Evolutionary conservation across 1,140 invertebrate genomes (phyloP), one percentile per base, ranked within the genome.

Genomic region (Stegodyphus dumicola): DNA sequence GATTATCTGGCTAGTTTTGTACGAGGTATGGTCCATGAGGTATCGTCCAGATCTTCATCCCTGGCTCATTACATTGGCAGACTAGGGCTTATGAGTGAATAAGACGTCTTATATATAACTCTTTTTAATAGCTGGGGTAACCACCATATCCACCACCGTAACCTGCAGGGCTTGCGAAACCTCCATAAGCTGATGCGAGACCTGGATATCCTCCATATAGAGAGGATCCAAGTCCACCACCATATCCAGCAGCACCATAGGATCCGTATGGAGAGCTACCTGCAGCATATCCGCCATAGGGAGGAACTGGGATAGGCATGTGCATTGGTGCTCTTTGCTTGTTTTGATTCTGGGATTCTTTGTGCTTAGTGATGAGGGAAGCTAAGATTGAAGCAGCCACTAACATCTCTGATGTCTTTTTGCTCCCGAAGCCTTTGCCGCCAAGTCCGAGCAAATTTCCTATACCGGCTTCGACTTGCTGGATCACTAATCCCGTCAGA

Each of bases 131-230:
- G 51, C 48, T n/a, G n/a, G 80, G 73, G 18, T 84, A 84, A 54
- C 81, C 81, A 56, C 73, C 81, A 60, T 84, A 84, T 76, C 73
- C 81, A 17, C 81, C 81, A 75, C 52, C 48, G 54, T 60, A 53
- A 49, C 73, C 81, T 18, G 73, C 73, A 11, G 60, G 17, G 17
- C 77, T 78, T 5, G 77, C 77, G 56, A 78, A 78, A 51, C 79
- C 81, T 67, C 81, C 81, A 51, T 84, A 84, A n/a, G 81, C 70
- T 53, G 79, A 84, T 18, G 81, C 52, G 1, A 84, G 56, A 49
- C 73, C 81, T 17, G 81, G 81, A 52, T 84, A 84, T 84, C 81
- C 81, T 33, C 81, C 81, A n/a, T 84, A 84, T 11, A 84, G 81
- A 2, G 81, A 84, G 2, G 81, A 84, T 69, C 81, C 81, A 7